These are phyloP conservation scores for Pseudomyrmex sp. DNA, from an alignment of 1,140 invertebrate genomes.

Conservation along the genomic window DNA sequence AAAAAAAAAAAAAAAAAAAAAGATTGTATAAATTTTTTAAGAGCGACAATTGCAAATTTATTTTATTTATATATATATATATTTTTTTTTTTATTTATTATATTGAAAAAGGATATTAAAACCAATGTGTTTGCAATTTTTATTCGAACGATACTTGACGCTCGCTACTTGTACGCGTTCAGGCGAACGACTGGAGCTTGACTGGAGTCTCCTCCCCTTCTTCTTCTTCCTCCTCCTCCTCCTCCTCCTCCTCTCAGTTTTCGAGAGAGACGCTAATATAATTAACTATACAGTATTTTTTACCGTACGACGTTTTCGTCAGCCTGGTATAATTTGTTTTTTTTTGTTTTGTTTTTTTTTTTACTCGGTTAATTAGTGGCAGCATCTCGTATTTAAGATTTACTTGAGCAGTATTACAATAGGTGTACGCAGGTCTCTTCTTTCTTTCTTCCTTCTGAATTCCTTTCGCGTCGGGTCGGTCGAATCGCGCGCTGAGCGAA, in stretches of 20 bases:
- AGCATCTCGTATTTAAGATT: conserved; percentile 77
- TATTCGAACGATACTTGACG: conserved; percentile 34
- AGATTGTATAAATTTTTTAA: too few species aligned
- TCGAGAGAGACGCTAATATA: conserved; percentile 27
- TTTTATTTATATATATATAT: too few species aligned
- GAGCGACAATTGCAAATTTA: too few species aligned
- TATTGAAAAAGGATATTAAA: conserved; percentile 3
- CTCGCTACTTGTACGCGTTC: conserved; percentile 14
- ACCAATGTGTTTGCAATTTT: not conserved
- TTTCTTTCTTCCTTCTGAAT: too few species aligned
- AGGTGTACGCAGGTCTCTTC: conserved; percentile 58
- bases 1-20: too few species aligned
- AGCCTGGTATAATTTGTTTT: conserved; percentile 64
- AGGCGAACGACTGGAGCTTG: conserved; percentile 20
- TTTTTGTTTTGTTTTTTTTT: too few species aligned
- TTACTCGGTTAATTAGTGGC: conserved; percentile 76
- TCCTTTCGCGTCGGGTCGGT: too few species aligned
- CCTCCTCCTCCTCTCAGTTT: not conserved
- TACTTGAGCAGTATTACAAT: conserved; percentile 78
- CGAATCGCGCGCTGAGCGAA: not conserved
- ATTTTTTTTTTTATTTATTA: too few species aligned
- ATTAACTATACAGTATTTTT: conserved; percentile 44
- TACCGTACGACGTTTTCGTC: conserved; percentile 56
- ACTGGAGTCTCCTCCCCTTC: conserved; percentile 4
- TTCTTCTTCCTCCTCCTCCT: not conserved